Percentiles rank a stretch among this genome's conserved stretches.
Evolutionary conservation across 1,140 invertebrate species (phyloP).

Genomic region (Agraylea sexmaculata): DNA sequence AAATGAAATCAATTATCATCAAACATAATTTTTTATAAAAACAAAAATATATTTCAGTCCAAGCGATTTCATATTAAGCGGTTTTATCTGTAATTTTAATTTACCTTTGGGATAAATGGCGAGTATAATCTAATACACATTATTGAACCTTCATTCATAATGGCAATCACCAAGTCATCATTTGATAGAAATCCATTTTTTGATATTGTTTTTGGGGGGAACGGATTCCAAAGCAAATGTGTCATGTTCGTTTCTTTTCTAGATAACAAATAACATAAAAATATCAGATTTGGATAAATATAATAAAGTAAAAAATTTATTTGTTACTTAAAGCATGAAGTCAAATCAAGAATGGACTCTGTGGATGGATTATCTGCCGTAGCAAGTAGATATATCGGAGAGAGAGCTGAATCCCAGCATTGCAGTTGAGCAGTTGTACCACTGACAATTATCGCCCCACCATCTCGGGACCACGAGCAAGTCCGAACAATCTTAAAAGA

Average conservation of each 20-base stretch:
- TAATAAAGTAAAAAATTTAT: conserved; percentile 3
- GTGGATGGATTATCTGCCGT: conserved; percentile 14
- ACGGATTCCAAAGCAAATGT: conserved; percentile 13
- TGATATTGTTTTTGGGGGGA: background rate
- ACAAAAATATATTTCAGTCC: too few species aligned
- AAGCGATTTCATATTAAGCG: too few species aligned
- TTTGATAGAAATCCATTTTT: conserved; percentile 9
- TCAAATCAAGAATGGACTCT: conserved; percentile 15
- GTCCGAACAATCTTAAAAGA: conserved; percentile 13
- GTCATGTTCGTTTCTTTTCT: conserved; percentile 19
- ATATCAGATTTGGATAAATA: background rate
- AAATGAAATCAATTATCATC: too few species aligned
- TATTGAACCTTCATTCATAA: conserved; percentile 16
- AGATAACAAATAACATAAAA: conserved; percentile 2
- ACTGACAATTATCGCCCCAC: conserved; percentile 12
- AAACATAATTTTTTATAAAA: too few species aligned
- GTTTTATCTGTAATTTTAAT: too few species aligned
- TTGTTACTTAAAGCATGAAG: conserved; percentile 15
- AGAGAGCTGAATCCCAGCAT: conserved; percentile 18
- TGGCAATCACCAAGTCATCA: conserved; percentile 15
- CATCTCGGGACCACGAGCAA: conserved; percentile 18
- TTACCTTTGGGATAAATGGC: conserved; percentile 10
- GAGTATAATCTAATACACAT: conserved; percentile 15
- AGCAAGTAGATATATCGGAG: conserved; percentile 13
- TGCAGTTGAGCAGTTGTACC: conserved; percentile 15